Conservation (phyloP, 1,140 invertebrate species). For the Drosophila quadrilineata region DNA sequence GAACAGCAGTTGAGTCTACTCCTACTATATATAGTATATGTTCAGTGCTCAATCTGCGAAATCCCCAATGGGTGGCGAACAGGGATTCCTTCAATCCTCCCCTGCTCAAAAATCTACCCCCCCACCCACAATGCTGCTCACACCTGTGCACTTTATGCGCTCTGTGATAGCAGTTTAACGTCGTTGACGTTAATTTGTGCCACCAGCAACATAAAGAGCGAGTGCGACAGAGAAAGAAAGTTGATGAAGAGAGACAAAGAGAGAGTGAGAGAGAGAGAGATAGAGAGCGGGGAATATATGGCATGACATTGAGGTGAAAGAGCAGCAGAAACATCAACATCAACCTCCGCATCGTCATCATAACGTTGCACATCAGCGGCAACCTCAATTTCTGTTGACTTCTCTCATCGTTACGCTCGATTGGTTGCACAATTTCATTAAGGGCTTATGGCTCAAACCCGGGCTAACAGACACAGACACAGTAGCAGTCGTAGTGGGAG, state of each 20-base stretch:
- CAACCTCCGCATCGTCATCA: constrained; percentile 23
- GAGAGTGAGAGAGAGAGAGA: constrained; percentile 3
- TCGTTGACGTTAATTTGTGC: constrained; percentile 73
- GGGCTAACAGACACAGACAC: constrained; percentile 12
- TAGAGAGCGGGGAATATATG: constrained; percentile 14
- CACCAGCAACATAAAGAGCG: too few species aligned
- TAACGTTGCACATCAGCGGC: constrained; percentile 35
- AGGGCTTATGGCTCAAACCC: constrained; percentile 56
- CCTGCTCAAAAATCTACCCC: not conserved
- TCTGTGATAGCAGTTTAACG: constrained; percentile 66
- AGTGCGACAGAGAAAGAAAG: constrained; percentile 13
- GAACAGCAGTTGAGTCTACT: constrained; percentile 17
- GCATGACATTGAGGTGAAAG: constrained; percentile 40
- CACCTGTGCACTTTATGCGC: constrained; percentile 45
- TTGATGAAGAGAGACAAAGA: not conserved
- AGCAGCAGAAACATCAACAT: constrained; percentile 43
- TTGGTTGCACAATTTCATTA: constrained; percentile 81
- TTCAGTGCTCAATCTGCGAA: constrained; percentile 18
- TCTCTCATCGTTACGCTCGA: constrained; percentile 79
- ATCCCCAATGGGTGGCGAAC: too few species aligned
- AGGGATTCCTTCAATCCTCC: not conserved
- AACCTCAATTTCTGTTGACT: constrained; percentile 80
- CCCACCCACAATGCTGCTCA: not conserved
- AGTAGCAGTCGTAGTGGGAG: too few species aligned
- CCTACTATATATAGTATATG: too few species aligned